Conservation (phyloP, 92 coral and sea anemone species). For the Phymanthus crucifer region DNA sequence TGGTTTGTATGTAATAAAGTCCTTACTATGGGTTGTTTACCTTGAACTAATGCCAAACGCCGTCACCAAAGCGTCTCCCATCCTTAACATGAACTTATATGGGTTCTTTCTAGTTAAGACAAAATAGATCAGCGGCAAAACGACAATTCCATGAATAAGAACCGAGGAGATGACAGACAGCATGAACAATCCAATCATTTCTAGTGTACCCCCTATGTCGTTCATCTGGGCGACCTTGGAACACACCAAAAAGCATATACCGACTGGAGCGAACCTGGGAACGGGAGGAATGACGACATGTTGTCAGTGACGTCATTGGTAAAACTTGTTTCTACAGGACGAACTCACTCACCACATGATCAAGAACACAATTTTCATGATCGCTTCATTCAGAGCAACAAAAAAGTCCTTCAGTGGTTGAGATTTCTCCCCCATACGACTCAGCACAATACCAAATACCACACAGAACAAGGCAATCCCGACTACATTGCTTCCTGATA, state of each 20-base stretch:
- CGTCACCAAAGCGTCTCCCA: constrained; percentile 75
- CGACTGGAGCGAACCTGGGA: constrained; percentile 77
- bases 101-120: constrained; percentile 70
- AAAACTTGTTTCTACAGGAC: neutral
- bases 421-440: constrained; percentile 78
- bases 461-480: constrained; percentile 81
- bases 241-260: constrained; percentile 75
- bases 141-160: constrained; percentile 53
- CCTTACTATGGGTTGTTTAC: constrained; percentile 23
- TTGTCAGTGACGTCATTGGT: neutral
- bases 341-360: constrained; percentile 81
- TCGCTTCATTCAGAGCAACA: constrained; percentile 61
- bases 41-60: constrained; percentile 79
- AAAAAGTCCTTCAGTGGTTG: constrained; percentile 74
- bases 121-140: constrained; percentile 68
- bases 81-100: constrained; percentile 57
- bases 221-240: constrained; percentile 71
- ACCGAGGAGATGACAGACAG: constrained; percentile 62
- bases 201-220: constrained; percentile 44
- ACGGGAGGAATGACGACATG: neutral
- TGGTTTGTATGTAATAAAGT: neutral
- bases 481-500: constrained; percentile 33
- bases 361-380: constrained; percentile 80
- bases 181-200: constrained; percentile 67
- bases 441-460: constrained; percentile 76